Percentiles rank a stretch among this genome's conserved stretches.
Conservation (phyloP, 2,113 vertebrate genomes). For the Lampris megalopsis region DNA sequence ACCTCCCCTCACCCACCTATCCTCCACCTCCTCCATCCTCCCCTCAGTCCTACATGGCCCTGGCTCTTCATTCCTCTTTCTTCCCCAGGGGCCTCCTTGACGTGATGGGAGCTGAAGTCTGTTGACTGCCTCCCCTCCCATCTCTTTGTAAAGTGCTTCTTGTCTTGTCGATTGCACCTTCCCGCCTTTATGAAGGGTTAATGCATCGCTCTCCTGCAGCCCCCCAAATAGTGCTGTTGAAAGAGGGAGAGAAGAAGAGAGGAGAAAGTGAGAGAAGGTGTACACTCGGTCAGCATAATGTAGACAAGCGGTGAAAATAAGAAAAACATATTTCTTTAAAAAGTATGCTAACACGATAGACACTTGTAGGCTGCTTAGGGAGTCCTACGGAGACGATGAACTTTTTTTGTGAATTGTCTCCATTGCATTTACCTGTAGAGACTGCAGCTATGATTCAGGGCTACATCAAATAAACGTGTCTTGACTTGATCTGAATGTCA, state of each 20-base stretch:
- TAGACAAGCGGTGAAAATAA: background rate
- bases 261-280: slow-evolving; percentile 1
- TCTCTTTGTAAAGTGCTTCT: slow-evolving; percentile 56
- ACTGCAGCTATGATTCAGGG: no score
- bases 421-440: no score
- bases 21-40: background rate
- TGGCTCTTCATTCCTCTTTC: slow-evolving; percentile 41
- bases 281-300: slow-evolving; percentile 11
- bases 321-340: no score
- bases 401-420: no score
- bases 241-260: slow-evolving; percentile 18
- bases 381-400: no score
- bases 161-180: slow-evolving; percentile 57
- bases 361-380: no score
- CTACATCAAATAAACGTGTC: slow-evolving; percentile 15
- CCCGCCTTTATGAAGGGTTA: slow-evolving; percentile 65
- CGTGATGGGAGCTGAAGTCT: slow-evolving; percentile 63
- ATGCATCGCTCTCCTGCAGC: slow-evolving; percentile 41
- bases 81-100: slow-evolving; percentile 67
- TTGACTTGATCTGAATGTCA: slow-evolving; percentile 11
- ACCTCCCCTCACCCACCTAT: background rate
- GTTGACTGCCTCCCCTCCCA: slow-evolving; percentile 59
- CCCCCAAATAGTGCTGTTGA: background rate
- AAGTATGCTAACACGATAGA: no score
- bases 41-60: slow-evolving; percentile 44